Conservation (phyloP, 1,140 invertebrate species). For the Phthorimaea operculella region DNA sequence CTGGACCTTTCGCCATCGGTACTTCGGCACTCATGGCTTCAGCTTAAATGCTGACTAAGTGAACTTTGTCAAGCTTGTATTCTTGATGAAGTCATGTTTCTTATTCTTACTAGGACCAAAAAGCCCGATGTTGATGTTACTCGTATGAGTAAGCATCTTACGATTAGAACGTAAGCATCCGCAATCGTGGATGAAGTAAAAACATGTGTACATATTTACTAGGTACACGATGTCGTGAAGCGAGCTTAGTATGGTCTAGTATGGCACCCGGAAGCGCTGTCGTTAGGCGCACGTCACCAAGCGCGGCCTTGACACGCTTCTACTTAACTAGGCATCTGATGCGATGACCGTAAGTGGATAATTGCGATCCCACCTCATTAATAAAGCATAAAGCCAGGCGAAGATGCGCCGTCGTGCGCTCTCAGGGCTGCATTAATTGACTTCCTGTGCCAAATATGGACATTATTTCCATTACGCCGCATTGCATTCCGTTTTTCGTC, state of each 20-base stretch:
- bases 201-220: slow-evolving; percentile 11
- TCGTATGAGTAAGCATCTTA: neutral
- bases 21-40: too few species aligned
- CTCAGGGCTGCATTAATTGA: slow-evolving; percentile 27
- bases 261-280: slow-evolving; percentile 43
- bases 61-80: too few species aligned
- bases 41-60: too few species aligned
- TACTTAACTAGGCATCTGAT: slow-evolving; percentile 28
- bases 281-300: slow-evolving; percentile 31
- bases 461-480: too few species aligned
- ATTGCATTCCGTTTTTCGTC: neutral
- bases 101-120: too few species aligned
- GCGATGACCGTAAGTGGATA: slow-evolving; percentile 34
- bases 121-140: neutral
- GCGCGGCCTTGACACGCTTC: slow-evolving; percentile 47
- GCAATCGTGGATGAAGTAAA: slow-evolving; percentile 12
- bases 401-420: slow-evolving; percentile 22
- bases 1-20: too few species aligned
- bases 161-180: slow-evolving; percentile 6
- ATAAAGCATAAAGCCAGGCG: slow-evolving; percentile 33
- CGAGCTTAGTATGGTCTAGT: neutral
- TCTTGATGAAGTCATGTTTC: too few species aligned
- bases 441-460: too few species aligned
- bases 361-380: slow-evolving; percentile 38
- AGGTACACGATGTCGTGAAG: slow-evolving; percentile 8